Evolutionary conservation across 2,113 vertebrate genomes (phyloP).

Genomic region (Dromiciops gliroides): DNA sequence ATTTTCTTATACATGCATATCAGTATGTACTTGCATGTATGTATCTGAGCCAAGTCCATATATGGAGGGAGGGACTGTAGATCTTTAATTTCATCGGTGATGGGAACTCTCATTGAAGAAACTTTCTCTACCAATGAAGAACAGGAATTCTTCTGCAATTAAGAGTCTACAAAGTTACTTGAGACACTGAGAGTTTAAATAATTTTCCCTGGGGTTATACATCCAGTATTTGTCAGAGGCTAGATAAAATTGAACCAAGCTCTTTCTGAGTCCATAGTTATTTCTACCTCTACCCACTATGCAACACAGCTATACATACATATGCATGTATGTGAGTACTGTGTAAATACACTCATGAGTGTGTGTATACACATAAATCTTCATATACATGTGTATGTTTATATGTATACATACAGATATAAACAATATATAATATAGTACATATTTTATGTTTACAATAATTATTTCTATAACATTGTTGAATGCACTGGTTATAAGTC

Average conservation of each 20-base stretch:
- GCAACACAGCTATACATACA: neutral
- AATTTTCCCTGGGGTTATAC: neutral
- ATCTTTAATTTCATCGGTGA: neutral
- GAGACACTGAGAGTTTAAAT: neutral
- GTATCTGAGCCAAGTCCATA: neutral
- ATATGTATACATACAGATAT: neutral
- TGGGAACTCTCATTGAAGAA: neutral
- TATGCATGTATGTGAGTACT: neutral
- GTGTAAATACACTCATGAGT: neutral
- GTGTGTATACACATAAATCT: neutral
- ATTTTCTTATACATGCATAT: neutral
- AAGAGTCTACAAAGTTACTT: neutral
- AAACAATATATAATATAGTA: slow-evolving; percentile 14
- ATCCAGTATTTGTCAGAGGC: neutral
- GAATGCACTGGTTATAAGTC: slow-evolving; percentile 15
- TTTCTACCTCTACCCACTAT: neutral
- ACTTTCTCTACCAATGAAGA: neutral
- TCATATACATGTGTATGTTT: neutral
- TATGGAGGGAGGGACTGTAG: neutral
- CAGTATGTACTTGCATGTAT: neutral
- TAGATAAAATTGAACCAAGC: neutral
- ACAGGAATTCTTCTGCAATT: neutral
- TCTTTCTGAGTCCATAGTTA: neutral
- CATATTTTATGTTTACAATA: neutral
- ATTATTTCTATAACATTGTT: slow-evolving; percentile 5